Base-by-base conservation (phyloP, 2,888 invertebrate species). In the Hirtodrosophila confusa region DNA sequence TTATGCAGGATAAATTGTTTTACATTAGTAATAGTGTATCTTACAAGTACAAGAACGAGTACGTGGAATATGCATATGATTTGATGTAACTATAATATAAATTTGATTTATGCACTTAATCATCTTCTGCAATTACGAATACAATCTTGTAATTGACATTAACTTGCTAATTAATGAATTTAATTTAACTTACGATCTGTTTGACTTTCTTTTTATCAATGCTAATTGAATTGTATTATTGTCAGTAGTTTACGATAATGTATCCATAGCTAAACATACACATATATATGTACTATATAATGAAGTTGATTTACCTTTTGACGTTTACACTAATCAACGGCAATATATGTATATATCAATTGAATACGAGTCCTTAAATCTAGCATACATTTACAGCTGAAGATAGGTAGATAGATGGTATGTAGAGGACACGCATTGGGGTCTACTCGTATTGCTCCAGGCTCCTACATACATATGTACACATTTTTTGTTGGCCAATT, bases 181-280 rank as follows among this genome's bases (percentile, higher is more conserved):
- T 24, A 33, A 33, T 35, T 53, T 27, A 45, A 27, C 29, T 47
- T 50, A 58, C 41, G 35, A 31, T 29, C 12, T 40, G 27, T 40
- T 33, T 36, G 49, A 68, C 56, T 70, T 60, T 36, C 17, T 17
- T 17, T 17, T 17, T 47, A 56, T 75, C 78, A 71, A 76, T 64
- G 80, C 75, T 90, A 90, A 90, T 90, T 90, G 89, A 90, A 89
- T 84, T 83, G 58, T 67, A 67, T 86, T 90, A 91, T 91, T 90
- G 90, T 90, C 90, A 89, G 89, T 88, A 87, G 89, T 90, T 90
- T 89, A 89, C 90, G 88, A 74, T 82, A 68, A 79, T 78, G 57
- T 70, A 70, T 66, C 45, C 51, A 36, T 65, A 75, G 31, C 37
- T 49, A 39, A 45, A 53, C 35, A 39, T 50, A 53, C 35, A 37